phyloP scores from a whole-genome alignment of 2,113 vertebrate genomes.

The Camelus dromedarius region DNA sequence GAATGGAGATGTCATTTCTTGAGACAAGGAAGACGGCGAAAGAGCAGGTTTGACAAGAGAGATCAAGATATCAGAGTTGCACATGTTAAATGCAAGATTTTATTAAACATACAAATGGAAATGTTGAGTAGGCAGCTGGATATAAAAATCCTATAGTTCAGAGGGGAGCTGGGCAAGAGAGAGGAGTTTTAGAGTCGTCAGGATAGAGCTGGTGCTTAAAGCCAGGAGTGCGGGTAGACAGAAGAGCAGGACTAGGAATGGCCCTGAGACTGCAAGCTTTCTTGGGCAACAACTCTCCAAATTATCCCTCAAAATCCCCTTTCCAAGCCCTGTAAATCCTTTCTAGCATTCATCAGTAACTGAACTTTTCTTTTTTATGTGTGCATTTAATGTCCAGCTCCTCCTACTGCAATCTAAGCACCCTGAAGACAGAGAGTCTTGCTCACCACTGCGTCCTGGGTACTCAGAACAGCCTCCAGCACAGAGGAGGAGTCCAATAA shows the following conservation, averaged over 20 bases:
- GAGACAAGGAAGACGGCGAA: neutral
- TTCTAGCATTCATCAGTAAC: neutral
- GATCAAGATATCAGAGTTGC: neutral
- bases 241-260: neutral
- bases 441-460: neutral
- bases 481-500: neutral
- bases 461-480: neutral
- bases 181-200: neutral
- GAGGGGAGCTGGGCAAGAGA: neutral
- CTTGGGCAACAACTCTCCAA: neutral
- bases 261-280: neutral
- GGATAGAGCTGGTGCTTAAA: neutral
- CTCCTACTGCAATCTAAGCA: neutral
- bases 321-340: neutral
- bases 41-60: neutral
- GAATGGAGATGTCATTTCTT: neutral
- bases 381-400: neutral
- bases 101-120: neutral
- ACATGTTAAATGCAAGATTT: neutral
- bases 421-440: neutral
- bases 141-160: neutral
- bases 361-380: neutral
- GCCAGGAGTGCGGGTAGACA: neutral
- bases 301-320: neutral
- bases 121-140: neutral